Base-by-base conservation (phyloP, 2,888 invertebrate genomes). In the Allophyes oxyacanthae region DNA sequence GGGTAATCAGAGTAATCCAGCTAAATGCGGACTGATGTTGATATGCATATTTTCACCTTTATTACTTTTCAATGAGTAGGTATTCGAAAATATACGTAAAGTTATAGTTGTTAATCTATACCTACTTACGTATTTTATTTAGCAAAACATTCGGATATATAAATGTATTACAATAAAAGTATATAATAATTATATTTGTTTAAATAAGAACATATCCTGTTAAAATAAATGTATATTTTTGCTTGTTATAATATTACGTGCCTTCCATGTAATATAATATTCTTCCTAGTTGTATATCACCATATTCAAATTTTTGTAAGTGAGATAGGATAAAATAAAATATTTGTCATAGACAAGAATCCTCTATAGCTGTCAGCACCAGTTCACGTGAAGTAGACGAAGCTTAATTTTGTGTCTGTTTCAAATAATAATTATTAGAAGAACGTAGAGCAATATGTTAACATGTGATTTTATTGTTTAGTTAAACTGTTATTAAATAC, bases 401-500 rank as follows among this genome's bases (percentile, higher is more conserved):
- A 46, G 28, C 10, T 1, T 42, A 33, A 28, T 44, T 41, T 51
- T 41, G 33, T 49, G 32, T 40, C 40, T 13, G 36, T 65, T 70
- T 55, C 8, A 37, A 48, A 34, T 41, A 40, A 28, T 28, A 8
- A 28, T 28, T 50, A 43, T 44, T 56, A 48, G 38, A 68, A 48
- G 41, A 53, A 15, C 26, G 37, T 65, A 60, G 49, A 66, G 44
- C 14, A 54, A 72, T 72, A 53, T 48, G 52, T 56, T 63, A 72
- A 58, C 40, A 44, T 72, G 70, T 70, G 67, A 66, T 72, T 71
- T 64, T 49, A 71, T 59, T 65, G 38, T 56, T 69, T 72, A 69
- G 53, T 67, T 67, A 45, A 55, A 58, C 56, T 71, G 66, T 75
- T 62, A 62, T 53, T 62, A 59, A 71, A 66, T 54, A 52, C 43